Evolutionary conservation across 2,888 invertebrate genomes (phyloP).

Genomic region (Nomada lathburiana): DNA sequence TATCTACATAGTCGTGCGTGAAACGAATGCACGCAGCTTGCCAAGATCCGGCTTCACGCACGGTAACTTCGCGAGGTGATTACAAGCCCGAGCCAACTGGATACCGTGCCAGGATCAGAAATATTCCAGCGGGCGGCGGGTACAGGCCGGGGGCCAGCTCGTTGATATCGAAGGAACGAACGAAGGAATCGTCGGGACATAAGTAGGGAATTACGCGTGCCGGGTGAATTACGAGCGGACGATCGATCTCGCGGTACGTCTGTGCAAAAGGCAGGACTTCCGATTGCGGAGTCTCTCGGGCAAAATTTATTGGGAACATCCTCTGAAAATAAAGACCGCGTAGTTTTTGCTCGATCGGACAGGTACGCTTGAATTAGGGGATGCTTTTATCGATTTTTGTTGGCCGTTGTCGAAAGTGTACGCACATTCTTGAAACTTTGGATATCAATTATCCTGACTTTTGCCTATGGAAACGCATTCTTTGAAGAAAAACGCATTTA

Average conservation of each 20-base stretch:
- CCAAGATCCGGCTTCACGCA: conserved; percentile 77
- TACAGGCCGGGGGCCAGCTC: background rate
- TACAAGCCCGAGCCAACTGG: conserved; percentile 78
- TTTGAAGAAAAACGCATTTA: too few relatives aligned
- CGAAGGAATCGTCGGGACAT: conserved; percentile 66
- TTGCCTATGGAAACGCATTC: too few relatives aligned
- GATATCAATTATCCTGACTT: too few relatives aligned
- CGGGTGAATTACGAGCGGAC: conserved; percentile 58
- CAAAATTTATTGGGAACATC: conserved; percentile 57
- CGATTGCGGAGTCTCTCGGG: conserved; percentile 26
- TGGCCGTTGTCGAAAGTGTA: background rate
- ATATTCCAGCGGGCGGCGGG: conserved; percentile 14
- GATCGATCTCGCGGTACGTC: conserved; percentile 53
- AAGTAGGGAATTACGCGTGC: conserved; percentile 73
- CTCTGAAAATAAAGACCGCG: conserved; percentile 53
- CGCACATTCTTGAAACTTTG: too few relatives aligned
- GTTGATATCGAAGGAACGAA: conserved; percentile 47
- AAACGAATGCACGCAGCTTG: conserved; percentile 71
- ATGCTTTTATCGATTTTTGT: conserved; percentile 16
- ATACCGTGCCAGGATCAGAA: conserved; percentile 76
- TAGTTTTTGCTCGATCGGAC: conserved; percentile 27
- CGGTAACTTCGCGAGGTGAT: conserved; percentile 77
- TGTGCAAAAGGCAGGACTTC: conserved; percentile 41
- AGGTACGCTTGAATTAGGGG: background rate
- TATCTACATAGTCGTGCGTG: conserved; percentile 59